These are phyloP conservation scores for Drosophila asahinai DNA, from an alignment of 1,140 invertebrate species.

Conservation along the genomic window DNA sequence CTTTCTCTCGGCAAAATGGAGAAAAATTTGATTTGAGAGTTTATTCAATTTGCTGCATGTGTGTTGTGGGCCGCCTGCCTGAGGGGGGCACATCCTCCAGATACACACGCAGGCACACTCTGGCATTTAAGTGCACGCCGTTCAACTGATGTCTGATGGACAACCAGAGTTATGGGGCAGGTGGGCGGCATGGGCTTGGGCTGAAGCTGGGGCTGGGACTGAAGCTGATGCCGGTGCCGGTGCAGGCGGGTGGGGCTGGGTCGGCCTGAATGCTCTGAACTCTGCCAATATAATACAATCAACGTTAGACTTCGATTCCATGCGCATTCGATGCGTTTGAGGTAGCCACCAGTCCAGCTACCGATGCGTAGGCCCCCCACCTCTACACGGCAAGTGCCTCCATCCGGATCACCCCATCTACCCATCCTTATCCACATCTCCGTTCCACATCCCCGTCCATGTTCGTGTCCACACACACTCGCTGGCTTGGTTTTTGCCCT, in stretches of 20 bases:
- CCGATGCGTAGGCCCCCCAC: conserved; percentile 60
- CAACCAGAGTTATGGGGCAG: conserved; percentile 35
- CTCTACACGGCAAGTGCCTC: conserved; percentile 12
- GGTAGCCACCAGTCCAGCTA: conserved; percentile 47
- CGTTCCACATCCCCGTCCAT: background rate
- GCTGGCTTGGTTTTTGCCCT: conserved; percentile 49
- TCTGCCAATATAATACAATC: conserved; percentile 79
- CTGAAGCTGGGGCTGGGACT: background rate
- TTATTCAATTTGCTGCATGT: conserved; percentile 79
- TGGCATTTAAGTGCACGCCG: conserved; percentile 65
- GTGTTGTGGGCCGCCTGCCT: conserved; percentile 16
- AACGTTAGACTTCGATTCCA: conserved; percentile 73
- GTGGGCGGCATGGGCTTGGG: conserved; percentile 11
- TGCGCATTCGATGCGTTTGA: conserved; percentile 80
- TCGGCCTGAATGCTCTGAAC: conserved; percentile 15
- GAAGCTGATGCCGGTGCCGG: background rate
- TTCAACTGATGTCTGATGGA: conserved; percentile 60
- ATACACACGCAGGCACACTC: conserved; percentile 21
- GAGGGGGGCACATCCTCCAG: conserved; percentile 21
- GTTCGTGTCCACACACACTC: conserved; percentile 24
- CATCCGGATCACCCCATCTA: conserved; percentile 3
- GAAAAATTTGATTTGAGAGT: conserved; percentile 82
- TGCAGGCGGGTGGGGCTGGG: background rate
- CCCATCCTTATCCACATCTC: background rate
- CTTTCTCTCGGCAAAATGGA: conserved; percentile 62